Percentiles rank a stretch among this genome's conserved stretches.
phyloP scores from a whole-genome alignment of 2,113 vertebrate genomes.

The Neotragus moschatus region DNA sequence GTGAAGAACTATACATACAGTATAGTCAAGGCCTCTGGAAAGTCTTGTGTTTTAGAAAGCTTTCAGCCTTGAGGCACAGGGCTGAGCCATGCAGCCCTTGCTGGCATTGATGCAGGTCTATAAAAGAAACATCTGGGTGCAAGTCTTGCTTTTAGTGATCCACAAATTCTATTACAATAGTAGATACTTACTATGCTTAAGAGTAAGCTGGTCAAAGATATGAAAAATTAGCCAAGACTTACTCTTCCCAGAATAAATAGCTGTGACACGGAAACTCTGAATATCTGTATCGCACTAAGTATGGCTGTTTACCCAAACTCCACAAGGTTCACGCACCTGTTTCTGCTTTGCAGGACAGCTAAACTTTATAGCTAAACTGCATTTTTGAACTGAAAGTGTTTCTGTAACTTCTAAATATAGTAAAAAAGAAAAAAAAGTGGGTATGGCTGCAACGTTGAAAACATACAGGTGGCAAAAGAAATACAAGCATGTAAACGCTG shows the following conservation, averaged over 20 bases:
- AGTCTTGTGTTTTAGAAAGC: not conserved
- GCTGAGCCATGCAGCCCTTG: not conserved
- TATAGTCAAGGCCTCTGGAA: not conserved
- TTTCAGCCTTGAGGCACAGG: not conserved
- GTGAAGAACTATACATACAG: no score
- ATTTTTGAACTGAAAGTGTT: not conserved
- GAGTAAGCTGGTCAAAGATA: not conserved
- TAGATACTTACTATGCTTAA: fast-evolving
- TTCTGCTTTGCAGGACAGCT: not conserved
- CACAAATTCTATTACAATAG: not conserved
- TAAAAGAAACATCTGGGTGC: not conserved
- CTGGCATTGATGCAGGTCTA: not conserved
- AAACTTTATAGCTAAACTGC: not conserved
- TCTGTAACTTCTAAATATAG: not conserved
- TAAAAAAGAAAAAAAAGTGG: not conserved
- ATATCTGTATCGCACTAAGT: fast-evolving
- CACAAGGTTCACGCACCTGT: fast-evolving
- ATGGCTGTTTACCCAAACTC: not conserved
- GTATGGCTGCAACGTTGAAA: not conserved
- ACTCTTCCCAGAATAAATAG: not conserved
- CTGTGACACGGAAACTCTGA: fast-evolving
- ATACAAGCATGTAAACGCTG: not conserved
- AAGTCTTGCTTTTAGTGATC: not conserved
- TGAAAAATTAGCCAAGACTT: not conserved
- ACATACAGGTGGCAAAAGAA: not conserved